Base-by-base conservation (phyloP, 2,888 invertebrate genomes). In the Neoascia interrupta region DNA sequence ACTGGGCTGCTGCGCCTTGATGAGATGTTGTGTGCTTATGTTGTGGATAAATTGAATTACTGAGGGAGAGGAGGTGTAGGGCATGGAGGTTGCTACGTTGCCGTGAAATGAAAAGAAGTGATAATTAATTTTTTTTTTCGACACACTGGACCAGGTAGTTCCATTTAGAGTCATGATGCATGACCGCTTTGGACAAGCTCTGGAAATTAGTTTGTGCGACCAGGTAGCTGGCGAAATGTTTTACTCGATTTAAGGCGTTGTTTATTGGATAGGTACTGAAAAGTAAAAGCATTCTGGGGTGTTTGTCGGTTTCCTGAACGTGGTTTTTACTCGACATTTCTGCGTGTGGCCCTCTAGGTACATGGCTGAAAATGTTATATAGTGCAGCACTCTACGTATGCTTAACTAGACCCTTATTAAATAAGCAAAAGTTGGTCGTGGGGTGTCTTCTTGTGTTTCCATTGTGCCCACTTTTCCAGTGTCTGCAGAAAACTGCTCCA, bases 381-480 rank as follows among this genome's bases (percentile, higher is more conserved):
- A n/a, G n/a, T n/a, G n/a, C n/a, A n/a, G n/a, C n/a, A n/a, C n/a
- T n/a, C n/a, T n/a, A n/a, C n/a, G n/a, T n/a, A n/a, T n/a, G n/a
- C n/a, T n/a, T n/a, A 49, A 54, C 37, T 18, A 36, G 61, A 56
- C 36, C 54, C 61, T 28, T 47, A 64, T 37, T 36, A 13, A 4
- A 63, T 49, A 26, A 60, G 34, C 74, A 69, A 56, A 53, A 36
- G 26, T 53, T 54, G 51, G 36, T 58, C 54, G 16, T 19, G 13
- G 16, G 10, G 41, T 49, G 34, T 21, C 68, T 74, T 74, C 60
- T 68, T 60, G 37, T 68, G 58, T 68, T 66, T 68, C n/a, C 60
- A 43, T 66, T 43, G 49, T 37, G 21, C 34, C 51, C 43, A 16
- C 45, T 19, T 26, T 45, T 11, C 1, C n/a, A 11, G 5, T 41